Conservation (phyloP, 2,797 vertebrate species). For the Urosaurus nigricauda region DNA sequence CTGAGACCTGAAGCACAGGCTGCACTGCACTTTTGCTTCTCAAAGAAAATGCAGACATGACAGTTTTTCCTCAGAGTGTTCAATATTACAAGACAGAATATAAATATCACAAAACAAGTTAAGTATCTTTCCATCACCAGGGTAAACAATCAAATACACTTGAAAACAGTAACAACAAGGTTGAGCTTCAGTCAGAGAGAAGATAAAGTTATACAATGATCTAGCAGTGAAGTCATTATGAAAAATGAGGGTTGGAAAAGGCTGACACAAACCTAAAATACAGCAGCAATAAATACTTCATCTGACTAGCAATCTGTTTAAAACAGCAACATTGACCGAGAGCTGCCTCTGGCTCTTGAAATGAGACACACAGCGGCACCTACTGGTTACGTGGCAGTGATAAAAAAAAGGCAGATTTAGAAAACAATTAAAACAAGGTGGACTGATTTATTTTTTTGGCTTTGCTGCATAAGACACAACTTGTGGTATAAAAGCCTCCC, state of each 20-base stretch:
- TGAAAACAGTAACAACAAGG: conserved; percentile 72
- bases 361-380: conserved; percentile 77
- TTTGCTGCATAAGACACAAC: background rate
- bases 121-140: conserved; percentile 75
- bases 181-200: conserved; percentile 72
- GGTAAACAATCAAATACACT: conserved; percentile 78
- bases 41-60: conserved; percentile 73
- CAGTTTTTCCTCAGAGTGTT: conserved; percentile 69
- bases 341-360: conserved; percentile 65
- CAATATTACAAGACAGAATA: conserved; percentile 73
- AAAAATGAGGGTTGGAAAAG: conserved; percentile 79
- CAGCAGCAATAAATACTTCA: conserved; percentile 79
- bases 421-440: background rate
- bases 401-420: background rate
- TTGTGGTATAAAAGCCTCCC: conserved; percentile 31
- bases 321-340: conserved; percentile 72
- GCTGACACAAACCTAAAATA: conserved; percentile 79
- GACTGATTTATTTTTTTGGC: conserved; percentile 1
- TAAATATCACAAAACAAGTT: conserved; percentile 77
- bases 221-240: conserved; percentile 74
- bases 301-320: conserved; percentile 77
- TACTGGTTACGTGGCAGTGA: conserved; percentile 68
- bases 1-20: conserved; percentile 61
- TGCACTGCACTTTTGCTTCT: conserved; percentile 60
- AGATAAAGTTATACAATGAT: conserved; percentile 76